Evolutionary conservation across 2,888 invertebrate species (phyloP).

Genomic region (Xiphydria camelus): DNA sequence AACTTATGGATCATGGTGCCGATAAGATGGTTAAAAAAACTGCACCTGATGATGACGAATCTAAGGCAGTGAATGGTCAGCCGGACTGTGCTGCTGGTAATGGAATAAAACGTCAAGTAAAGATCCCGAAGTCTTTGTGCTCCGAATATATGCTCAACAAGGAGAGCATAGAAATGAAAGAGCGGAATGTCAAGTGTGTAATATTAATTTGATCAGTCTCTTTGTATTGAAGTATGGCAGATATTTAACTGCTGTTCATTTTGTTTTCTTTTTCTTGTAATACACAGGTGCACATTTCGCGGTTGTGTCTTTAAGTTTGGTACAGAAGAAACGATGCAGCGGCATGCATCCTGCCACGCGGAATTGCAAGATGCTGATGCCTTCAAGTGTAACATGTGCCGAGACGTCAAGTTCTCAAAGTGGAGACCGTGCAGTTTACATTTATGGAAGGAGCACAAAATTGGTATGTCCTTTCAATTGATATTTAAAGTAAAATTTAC

Average conservation of each 20-base stretch:
- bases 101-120: slow-evolving; percentile 26
- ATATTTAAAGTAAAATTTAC: not conserved
- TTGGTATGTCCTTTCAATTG: slow-evolving; percentile 44
- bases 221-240: too few species aligned
- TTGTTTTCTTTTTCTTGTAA: slow-evolving; percentile 9
- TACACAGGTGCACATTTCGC: slow-evolving; percentile 61
- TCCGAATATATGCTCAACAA: slow-evolving; percentile 34
- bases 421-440: slow-evolving; percentile 73
- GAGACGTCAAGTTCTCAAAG: slow-evolving; percentile 58
- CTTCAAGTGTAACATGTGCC: slow-evolving; percentile 63
- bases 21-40: slow-evolving; percentile 26
- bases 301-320: slow-evolving; percentile 63
- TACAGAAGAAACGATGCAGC: slow-evolving; percentile 48
- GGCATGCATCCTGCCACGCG: slow-evolving; percentile 62
- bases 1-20: slow-evolving; percentile 36
- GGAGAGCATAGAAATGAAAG: slow-evolving; percentile 37
- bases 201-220: not conserved
- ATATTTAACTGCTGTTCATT: not conserved
- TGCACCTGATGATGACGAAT: slow-evolving; percentile 21
- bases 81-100: slow-evolving; percentile 11
- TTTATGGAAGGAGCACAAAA: slow-evolving; percentile 69
- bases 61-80: too few species aligned
- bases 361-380: slow-evolving; percentile 44
- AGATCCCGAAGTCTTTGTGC: slow-evolving; percentile 29
- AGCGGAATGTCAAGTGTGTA: slow-evolving; percentile 38